phyloP scores from a whole-genome alignment of 2,113 vertebrate genomes.

The Gobio gobio region DNA sequence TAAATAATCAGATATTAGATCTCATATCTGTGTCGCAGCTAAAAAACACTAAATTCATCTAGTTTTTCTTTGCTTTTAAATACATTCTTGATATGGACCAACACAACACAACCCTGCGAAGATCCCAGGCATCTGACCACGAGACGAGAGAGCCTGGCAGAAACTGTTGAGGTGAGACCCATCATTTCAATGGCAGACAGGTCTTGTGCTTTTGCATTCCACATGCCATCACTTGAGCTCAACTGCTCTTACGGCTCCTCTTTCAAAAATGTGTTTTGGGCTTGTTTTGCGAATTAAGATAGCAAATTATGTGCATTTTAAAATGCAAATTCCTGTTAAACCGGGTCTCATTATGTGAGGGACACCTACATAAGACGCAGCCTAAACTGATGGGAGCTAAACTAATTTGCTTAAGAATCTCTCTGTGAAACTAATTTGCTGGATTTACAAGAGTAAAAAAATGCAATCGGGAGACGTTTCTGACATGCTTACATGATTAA shows the following conservation, averaged over 20 bases:
- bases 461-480: conserved; percentile 3
- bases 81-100: not conserved
- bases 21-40: not conserved
- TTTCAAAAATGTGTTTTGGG: not conserved
- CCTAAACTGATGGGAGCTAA: conserved; percentile 15
- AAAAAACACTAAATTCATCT: not conserved
- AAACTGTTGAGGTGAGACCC: conserved; percentile 19
- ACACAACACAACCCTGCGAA: not conserved
- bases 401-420: conserved; percentile 39
- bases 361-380: conserved; percentile 26
- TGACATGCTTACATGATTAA: conserved; percentile 40
- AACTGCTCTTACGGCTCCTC: not conserved
- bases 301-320: conserved; percentile 1
- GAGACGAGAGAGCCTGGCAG: conserved; percentile 36
- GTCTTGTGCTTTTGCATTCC: conserved; percentile 9
- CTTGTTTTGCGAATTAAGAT: conserved; percentile 32
- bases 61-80: not conserved
- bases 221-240: conserved; percentile 1
- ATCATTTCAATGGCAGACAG: conserved; percentile 9
- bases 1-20: not conserved
- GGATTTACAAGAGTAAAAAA: conserved; percentile 29
- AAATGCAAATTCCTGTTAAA: conserved; percentile 30
- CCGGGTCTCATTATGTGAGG: conserved; percentile 32
- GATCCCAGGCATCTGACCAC: conserved; percentile 25
- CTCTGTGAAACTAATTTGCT: conserved; percentile 41